Base-by-base conservation (phyloP, 2,113 vertebrate species). In the Casuarius casuarius region DNA sequence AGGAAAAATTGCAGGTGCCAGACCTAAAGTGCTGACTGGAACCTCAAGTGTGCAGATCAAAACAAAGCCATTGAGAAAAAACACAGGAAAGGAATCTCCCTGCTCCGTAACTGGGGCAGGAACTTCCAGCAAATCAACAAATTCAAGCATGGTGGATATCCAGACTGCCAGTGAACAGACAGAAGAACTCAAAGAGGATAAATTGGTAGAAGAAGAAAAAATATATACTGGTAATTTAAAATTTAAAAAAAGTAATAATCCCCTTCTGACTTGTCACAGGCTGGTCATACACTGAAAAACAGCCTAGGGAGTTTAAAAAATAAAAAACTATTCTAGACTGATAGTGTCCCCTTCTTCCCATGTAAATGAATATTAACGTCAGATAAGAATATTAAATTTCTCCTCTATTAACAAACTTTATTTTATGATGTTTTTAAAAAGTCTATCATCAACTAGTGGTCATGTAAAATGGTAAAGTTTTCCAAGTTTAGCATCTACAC, bases 1-100 rank as follows among this genome's bases (percentile, higher is more conserved):
- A 75, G 98, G 98, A 95, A 98, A 98, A 95, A 84, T 88, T 83
- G 91, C 97, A 72, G 99, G 99, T 68, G 98, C 99, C 23, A 98
- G 99, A 94, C 98, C 99, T 63, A 99, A 99, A 97, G 98, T 98
- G 44, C 95, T 98, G 33, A 86, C 98, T 61, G 98, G 97, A 93
- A 98, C 95, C 8, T 86, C 98, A 63, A 96, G 95, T 5, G 42
- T 84, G 40, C 98, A 98, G 74, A 85, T 97, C 52, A 98, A 98
- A 95, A 89, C 95, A 91, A 99, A 98, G 89, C 83, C 97, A 31
- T 88, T 97, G 81, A 99, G 98, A 95, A 98, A 97, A 94, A 62
- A 29, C 20, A 87, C 92, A 20, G 98, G 97, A 75, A 97, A 98
- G 83, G 98, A 98, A 66, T 97, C 97, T 78, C 96, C 98, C 44